Conservation (phyloP, 2,888 invertebrate species). For the Philopedon plagiatum region DNA sequence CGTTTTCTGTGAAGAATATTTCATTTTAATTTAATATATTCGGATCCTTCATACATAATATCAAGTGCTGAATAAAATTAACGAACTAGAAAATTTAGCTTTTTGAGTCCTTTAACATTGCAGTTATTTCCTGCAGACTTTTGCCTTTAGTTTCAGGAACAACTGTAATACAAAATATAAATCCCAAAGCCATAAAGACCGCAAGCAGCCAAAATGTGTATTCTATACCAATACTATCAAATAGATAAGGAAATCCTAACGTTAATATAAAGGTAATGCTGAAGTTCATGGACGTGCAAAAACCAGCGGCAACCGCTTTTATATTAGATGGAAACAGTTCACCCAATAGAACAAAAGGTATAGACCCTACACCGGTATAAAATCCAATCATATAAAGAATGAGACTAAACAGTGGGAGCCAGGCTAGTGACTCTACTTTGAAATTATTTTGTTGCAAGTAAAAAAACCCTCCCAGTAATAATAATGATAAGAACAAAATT, state of each 20-base stretch:
- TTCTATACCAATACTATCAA: constrained; percentile 73
- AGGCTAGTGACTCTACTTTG: constrained; percentile 71
- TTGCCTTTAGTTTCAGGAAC: constrained; percentile 86
- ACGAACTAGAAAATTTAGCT: too few species aligned
- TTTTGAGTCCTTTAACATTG: constrained; percentile 3
- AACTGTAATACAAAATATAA: constrained; percentile 80
- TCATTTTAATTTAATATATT: too few species aligned
- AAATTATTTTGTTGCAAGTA: constrained; percentile 64
- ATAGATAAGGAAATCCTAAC: constrained; percentile 76
- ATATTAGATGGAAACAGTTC: constrained; percentile 86
- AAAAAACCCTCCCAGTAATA: constrained; percentile 70
- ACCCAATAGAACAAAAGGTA: constrained; percentile 87
- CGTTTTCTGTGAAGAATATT: too few species aligned
- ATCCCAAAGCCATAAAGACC: constrained; percentile 73
- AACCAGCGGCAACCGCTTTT: constrained; percentile 80
- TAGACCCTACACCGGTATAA: constrained; percentile 81
- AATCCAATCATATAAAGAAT: constrained; percentile 82
- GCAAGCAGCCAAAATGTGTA: constrained; percentile 82
- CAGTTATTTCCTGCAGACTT: constrained; percentile 35
- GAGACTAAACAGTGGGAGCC: constrained; percentile 80
- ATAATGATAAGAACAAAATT: constrained; percentile 71
- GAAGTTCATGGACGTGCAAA: constrained; percentile 86
- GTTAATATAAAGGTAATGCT: constrained; percentile 81
- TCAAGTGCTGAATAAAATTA: too few species aligned
- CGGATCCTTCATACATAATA: too few species aligned